Conservation (phyloP, 2,888 invertebrate genomes). For the Carterocephalus palaemon region DNA sequence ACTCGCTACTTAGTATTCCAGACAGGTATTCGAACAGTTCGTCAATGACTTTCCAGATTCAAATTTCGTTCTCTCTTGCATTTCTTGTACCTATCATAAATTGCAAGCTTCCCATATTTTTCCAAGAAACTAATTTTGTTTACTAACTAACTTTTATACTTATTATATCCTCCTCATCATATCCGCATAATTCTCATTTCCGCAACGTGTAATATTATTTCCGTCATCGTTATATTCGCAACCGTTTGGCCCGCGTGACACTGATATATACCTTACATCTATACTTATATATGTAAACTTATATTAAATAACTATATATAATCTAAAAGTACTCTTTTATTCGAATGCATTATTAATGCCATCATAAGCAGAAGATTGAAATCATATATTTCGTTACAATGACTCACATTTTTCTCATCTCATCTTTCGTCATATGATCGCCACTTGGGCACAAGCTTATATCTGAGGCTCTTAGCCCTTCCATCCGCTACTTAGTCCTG, state of each 20-base stretch:
- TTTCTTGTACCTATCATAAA: too few species aligned
- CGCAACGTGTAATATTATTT: slow-evolving; percentile 9
- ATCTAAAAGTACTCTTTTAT: slow-evolving; percentile 60
- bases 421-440: slow-evolving; percentile 32
- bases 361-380: slow-evolving; percentile 64
- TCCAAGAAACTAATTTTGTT: too few species aligned
- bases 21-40: too few species aligned
- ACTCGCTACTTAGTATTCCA: too few species aligned
- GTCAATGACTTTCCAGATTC: too few species aligned
- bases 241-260: slow-evolving; percentile 72
- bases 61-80: too few species aligned
- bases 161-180: slow-evolving; percentile 1
- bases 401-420: slow-evolving; percentile 64
- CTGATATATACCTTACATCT: slow-evolving; percentile 51
- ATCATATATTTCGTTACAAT: slow-evolving; percentile 50
- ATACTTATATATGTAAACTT: slow-evolving; percentile 43
- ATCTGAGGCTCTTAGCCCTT: slow-evolving; percentile 10
- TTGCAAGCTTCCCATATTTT: too few species aligned
- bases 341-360: slow-evolving; percentile 53
- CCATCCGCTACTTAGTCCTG: slow-evolving; percentile 16
- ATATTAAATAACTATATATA: slow-evolving; percentile 52
- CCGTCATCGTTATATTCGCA: slow-evolving; percentile 37
- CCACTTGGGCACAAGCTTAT: slow-evolving; percentile 3
- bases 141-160: neutral
- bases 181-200: slow-evolving; percentile 19